Conservation (phyloP, 2,797 vertebrate genomes). For the Phataginus tricuspis region DNA sequence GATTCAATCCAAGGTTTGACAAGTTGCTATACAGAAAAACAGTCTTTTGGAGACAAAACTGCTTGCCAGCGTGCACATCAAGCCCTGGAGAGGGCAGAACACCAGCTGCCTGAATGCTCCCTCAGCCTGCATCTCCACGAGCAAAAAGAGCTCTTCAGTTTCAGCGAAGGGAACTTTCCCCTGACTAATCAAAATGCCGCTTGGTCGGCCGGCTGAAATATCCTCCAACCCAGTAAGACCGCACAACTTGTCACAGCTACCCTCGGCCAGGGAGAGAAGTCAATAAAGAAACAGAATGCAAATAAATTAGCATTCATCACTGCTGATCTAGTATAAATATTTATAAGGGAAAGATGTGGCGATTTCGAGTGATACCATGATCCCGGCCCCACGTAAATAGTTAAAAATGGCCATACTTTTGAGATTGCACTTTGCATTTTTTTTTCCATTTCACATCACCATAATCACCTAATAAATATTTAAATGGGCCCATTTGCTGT, state of each 20-base stretch:
- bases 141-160: constrained; percentile 73
- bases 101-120: constrained; percentile 55
- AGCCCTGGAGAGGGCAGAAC: background rate
- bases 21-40: constrained; percentile 63
- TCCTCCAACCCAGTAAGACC: constrained; percentile 78
- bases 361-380: constrained; percentile 85
- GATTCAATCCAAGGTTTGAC: constrained; percentile 50
- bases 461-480: constrained; percentile 92
- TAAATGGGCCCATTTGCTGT: constrained; percentile 90
- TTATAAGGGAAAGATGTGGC: constrained; percentile 86
- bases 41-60: constrained; percentile 54
- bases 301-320: constrained; percentile 86
- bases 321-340: constrained; percentile 85
- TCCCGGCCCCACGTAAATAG: constrained; percentile 84
- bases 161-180: constrained; percentile 67
- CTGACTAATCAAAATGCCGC: constrained; percentile 79
- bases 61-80: constrained; percentile 50
- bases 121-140: constrained; percentile 71
- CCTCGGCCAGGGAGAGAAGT: constrained; percentile 66
- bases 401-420: constrained; percentile 85
- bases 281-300: constrained; percentile 84
- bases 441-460: constrained; percentile 90
- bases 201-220: constrained; percentile 78
- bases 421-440: constrained; percentile 85
- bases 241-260: constrained; percentile 59